These are phyloP conservation scores for Tadarida brasiliensis DNA, from an alignment of 2,797 vertebrate genomes.

Conservation along the genomic window DNA sequence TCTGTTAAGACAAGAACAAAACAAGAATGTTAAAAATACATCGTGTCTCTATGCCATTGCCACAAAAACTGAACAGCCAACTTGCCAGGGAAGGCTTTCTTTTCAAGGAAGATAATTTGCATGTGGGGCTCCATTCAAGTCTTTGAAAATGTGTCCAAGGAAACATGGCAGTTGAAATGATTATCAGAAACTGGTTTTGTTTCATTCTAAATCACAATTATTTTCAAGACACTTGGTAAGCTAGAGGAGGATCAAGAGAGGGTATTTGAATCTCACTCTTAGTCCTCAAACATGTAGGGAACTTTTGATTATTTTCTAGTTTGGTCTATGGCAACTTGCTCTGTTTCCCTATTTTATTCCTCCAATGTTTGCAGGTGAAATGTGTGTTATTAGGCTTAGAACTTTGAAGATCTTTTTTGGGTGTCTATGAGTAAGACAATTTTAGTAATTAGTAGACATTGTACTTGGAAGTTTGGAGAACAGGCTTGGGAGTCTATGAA, in stretches of 20 bases:
- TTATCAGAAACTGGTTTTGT: constrained; percentile 67
- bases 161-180: constrained; percentile 62
- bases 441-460: not conserved
- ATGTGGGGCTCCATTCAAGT: constrained; percentile 68
- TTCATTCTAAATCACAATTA: constrained; percentile 52
- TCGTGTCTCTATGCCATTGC: constrained; percentile 70
- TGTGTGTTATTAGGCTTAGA: not conserved
- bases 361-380: not conserved
- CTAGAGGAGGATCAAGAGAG: not conserved
- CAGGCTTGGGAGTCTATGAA: not conserved
- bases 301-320: not conserved
- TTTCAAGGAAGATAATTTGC: constrained; percentile 78
- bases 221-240: constrained; percentile 47
- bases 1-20: constrained; percentile 79
- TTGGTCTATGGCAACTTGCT: not conserved
- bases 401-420: not conserved
- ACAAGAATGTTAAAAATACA: constrained; percentile 83
- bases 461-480: not conserved
- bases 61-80: constrained; percentile 66
- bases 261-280: not conserved
- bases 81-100: constrained; percentile 66
- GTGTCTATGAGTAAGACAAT: not conserved
- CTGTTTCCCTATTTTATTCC: not conserved
- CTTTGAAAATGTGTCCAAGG: constrained; percentile 73
- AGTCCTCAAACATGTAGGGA: not conserved